Base-by-base conservation (phyloP, 2,888 invertebrate species). In the Thereva nobilitata region DNA sequence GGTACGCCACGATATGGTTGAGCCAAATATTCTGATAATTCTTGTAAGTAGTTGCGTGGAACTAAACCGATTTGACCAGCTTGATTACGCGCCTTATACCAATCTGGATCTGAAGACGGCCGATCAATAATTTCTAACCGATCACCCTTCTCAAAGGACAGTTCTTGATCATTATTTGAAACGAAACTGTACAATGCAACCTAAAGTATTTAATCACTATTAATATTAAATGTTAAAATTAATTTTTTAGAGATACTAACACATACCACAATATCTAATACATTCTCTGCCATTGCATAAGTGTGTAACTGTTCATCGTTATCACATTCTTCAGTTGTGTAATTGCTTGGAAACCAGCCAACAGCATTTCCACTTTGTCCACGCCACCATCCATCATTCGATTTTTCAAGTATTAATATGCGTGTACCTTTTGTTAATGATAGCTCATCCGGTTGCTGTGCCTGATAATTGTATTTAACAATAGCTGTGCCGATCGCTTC, bases 361-460 rank as follows among this genome's bases (percentile, higher is more conserved):
- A 74, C 86, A 81, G 73, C 83, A 78, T 77, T 86, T 83, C 68
- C 82, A 80, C 82, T 86, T 82, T 93, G 93, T 59, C 98, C 99
- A 76, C 97, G 88, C 99, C 99, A 99, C 99, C 99, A 99, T 70
- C 94, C 97, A 82, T 99, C 99, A 74, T 96, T 96, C 75, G 96
- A 97, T 83, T 98, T 98, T 83, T 99, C 98, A 72, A 98, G 84
- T 72, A 99, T 98, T 70, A 93, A 86, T 73, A 99, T 95, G 74
- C 93, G 84, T 66, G 95, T 95, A 73, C 97, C 97, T 84, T 98
- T 99, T 52, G 92, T 90, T 71, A 99, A 86, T 0, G 95, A 90
- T 65, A 99, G 84, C 80, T 99, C 99, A 78, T 99, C 99, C 1
- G 94, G 89, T 81, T 97, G 95, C 83, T 95, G 95, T 52, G 97